Percentiles rank a stretch among this genome's conserved stretches.
These are phyloP conservation scores for Ptychadena robeensis DNA, from an alignment of 2,797 vertebrate species.

Conservation along the genomic window DNA sequence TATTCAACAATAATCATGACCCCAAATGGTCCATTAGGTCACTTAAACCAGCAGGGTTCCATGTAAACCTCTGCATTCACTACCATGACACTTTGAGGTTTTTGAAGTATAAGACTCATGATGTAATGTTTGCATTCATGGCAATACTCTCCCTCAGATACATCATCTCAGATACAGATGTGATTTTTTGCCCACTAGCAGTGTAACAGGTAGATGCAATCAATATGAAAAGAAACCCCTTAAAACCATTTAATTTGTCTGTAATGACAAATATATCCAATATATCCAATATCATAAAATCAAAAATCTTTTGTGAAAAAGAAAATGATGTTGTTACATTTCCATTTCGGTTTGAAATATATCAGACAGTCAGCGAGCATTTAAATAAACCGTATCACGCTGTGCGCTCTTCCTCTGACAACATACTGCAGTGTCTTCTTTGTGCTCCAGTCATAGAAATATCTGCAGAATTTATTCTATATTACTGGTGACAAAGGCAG, in stretches of 20 bases:
- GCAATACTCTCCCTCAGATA: not conserved
- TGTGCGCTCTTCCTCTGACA: not conserved
- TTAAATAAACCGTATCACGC: constrained; percentile 1
- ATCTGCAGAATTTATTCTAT: constrained; percentile 1
- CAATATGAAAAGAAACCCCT: not conserved
- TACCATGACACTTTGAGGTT: not conserved
- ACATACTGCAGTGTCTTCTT: constrained; percentile 7
- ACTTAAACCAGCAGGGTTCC: not conserved
- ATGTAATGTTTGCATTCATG: not conserved
- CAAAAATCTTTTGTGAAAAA: not conserved
- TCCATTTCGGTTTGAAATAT: not conserved
- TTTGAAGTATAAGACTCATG: not conserved
- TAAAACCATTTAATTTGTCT: not conserved
- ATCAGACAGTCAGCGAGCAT: not conserved
- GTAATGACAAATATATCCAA: not conserved
- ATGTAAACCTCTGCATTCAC: not conserved
- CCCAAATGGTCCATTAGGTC: not conserved
- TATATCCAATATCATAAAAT: not conserved
- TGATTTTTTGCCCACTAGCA: not conserved
- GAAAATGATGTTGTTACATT: not conserved
- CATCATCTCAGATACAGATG: not conserved
- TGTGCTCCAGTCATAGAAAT: constrained; percentile 5
- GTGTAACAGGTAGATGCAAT: not conserved
- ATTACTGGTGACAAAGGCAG: not conserved
- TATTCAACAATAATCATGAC: too few species aligned